Evolutionary conservation across 2,888 invertebrate genomes (phyloP).

Genomic region (Deilephila porcellus): DNA sequence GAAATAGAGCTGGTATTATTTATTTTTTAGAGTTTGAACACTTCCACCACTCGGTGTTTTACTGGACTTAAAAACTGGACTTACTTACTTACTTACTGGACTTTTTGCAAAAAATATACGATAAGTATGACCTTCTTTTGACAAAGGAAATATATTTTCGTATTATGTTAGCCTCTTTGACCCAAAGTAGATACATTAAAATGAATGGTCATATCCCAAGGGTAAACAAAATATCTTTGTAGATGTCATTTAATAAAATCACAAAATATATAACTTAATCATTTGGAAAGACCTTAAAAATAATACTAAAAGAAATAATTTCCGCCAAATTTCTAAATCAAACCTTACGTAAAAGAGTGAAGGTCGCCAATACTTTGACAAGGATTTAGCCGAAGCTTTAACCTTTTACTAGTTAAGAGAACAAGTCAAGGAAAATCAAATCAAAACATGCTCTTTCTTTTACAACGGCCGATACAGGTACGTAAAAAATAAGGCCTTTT

Average conservation of each 20-base stretch:
- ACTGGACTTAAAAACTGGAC: too few species aligned
- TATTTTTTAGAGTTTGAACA: not conserved
- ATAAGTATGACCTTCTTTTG: too few species aligned
- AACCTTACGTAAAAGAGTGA: not conserved
- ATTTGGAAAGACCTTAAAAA: constrained; percentile 1
- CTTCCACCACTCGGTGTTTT: too few species aligned
- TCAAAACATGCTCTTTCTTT: not conserved
- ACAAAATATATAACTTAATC: not conserved
- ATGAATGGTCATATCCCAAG: too few species aligned
- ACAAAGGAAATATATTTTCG: too few species aligned
- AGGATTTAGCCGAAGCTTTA: not conserved
- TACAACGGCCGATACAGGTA: not conserved
- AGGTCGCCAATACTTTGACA: not conserved
- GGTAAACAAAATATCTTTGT: too few species aligned
- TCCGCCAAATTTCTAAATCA: not conserved
- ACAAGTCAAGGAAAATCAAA: constrained; percentile 11
- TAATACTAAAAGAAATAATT: not conserved
- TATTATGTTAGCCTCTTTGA: too few species aligned
- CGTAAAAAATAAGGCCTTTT: not conserved
- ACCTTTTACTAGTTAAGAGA: not conserved
- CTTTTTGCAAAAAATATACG: too few species aligned
- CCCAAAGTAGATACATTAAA: too few species aligned
- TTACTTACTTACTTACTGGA: too few species aligned
- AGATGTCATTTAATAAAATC: too few species aligned
- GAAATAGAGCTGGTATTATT: not conserved